These are phyloP conservation scores for Musca vetustissima DNA, from an alignment of 1,140 invertebrate species.

Conservation along the genomic window DNA sequence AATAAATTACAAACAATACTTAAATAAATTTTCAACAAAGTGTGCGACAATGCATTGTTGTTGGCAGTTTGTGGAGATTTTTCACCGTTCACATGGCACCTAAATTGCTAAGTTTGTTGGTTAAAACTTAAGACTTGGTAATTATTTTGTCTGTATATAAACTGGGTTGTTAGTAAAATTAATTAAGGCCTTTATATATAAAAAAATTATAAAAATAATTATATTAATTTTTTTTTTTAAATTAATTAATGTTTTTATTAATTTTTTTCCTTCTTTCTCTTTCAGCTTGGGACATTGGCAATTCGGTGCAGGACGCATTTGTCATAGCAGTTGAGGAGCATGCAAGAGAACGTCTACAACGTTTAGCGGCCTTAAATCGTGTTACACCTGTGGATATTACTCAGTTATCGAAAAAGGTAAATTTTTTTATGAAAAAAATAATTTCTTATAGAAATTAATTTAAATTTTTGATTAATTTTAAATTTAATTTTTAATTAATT, in stretches of 20 bases:
- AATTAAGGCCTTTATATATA: too few relatives aligned
- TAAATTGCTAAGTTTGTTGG: neutral
- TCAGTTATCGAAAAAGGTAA: constrained; percentile 87
- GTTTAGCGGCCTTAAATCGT: constrained; percentile 84
- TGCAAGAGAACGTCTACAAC: constrained; percentile 84
- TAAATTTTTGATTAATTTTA: too few relatives aligned
- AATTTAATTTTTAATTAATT: too few relatives aligned
- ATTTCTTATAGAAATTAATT: too few relatives aligned
- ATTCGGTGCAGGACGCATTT: constrained; percentile 94
- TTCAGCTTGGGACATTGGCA: constrained; percentile 83
- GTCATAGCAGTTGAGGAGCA: constrained; percentile 96
- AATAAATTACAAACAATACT: too few relatives aligned
- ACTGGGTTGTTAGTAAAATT: neutral
- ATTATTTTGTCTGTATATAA: neutral
- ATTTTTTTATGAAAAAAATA: neutral
- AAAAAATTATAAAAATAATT: too few relatives aligned
- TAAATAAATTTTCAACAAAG: too few relatives aligned
- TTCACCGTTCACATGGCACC: too few relatives aligned
- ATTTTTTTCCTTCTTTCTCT: constrained; percentile 39
- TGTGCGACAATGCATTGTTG: too few relatives aligned
- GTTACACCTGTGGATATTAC: constrained; percentile 95
- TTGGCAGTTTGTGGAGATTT: too few relatives aligned
- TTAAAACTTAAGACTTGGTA: neutral
- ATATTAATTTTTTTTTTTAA: neutral
- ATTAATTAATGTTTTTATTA: neutral